Evolutionary conservation across 2,888 invertebrate genomes (phyloP), one percentile per base, ranked within the genome.

Genomic region (Labia minor): DNA sequence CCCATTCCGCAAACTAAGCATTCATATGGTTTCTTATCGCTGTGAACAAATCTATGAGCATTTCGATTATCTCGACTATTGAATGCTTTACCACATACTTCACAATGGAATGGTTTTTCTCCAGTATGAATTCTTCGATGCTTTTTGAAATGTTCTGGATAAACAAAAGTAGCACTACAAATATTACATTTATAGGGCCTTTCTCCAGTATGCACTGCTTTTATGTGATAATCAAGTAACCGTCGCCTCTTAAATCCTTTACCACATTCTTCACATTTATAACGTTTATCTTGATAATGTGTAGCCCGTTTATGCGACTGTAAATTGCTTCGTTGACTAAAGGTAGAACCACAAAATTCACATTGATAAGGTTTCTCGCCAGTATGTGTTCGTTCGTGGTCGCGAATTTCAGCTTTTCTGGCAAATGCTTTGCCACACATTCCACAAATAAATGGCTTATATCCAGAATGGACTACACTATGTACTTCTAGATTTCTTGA

Each of bases 1-100:
- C 90, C 91, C 72, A 86, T 84, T 1, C 89, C 89, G 74, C 92
- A 92, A 4, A 86, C 85, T 69, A 87, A 78, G 74, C 92, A 92
- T 76, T 90, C 90, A 77, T 90, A 92, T 0, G 91, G 92, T 73
- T 92, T 92, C 75, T 90, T 89, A 75, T 90, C 88, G 73, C 89
- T 89, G 78, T 92, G 92, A 63, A 90, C 86, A 77, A 90, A 92
- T 26, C 90, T 82, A 76, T 92, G 92, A 10, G 89, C 88, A 79
- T 92, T 91, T 68, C 91, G 81, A 74, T 92, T 92, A 78, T 92
- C 92, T 68, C 90, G 82, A 10, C 90, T 89, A 75, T 87, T 90
- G 79, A 92, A 92, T 65, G 87, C 83, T 76, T 91, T 92, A 65
- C 89, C 90, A 76, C 92, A 92, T 16, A 86, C 87, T 80, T 88